Conservation (phyloP, 2,888 invertebrate genomes). For the Cephus sareptanus region DNA sequence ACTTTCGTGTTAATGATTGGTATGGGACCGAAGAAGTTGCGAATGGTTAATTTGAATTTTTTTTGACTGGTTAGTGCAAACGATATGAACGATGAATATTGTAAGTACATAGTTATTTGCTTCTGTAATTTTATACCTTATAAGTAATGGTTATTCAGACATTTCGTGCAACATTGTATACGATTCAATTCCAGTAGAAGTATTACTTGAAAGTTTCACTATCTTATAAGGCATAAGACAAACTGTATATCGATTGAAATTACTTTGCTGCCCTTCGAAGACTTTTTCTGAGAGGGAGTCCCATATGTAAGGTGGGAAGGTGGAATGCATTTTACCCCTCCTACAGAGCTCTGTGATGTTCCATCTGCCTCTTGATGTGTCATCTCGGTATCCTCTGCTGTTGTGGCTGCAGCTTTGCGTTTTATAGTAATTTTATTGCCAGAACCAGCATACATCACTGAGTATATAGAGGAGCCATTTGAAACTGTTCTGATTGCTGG, state of each 20-base stretch:
- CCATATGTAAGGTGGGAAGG: conserved; percentile 59
- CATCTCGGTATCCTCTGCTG: conserved; percentile 67
- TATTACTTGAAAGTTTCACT: background rate
- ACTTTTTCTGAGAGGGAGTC: conserved; percentile 58
- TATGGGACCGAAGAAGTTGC: no score
- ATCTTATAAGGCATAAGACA: conserved; percentile 34
- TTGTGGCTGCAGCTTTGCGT: conserved; percentile 72
- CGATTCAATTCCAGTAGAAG: no score
- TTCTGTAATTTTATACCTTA: no score
- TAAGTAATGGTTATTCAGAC: no score
- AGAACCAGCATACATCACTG: conserved; percentile 82
- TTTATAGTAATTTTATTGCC: conserved; percentile 88
- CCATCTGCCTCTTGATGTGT: conserved; percentile 65
- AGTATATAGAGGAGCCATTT: conserved; percentile 76
- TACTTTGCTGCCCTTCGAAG: conserved; percentile 62
- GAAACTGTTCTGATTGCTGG: conserved; percentile 65
- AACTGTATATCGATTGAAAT: conserved; percentile 31
- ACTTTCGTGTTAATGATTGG: no score
- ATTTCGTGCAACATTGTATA: no score
- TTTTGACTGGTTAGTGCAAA: no score
- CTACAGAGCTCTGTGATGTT: conserved; percentile 60
- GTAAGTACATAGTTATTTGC: no score
- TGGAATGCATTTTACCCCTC: conserved; percentile 60
- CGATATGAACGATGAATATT: no score
- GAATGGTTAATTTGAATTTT: no score